These are phyloP conservation scores for Pampus argenteus DNA, from an alignment of 2,797 vertebrate genomes.

Conservation along the genomic window DNA sequence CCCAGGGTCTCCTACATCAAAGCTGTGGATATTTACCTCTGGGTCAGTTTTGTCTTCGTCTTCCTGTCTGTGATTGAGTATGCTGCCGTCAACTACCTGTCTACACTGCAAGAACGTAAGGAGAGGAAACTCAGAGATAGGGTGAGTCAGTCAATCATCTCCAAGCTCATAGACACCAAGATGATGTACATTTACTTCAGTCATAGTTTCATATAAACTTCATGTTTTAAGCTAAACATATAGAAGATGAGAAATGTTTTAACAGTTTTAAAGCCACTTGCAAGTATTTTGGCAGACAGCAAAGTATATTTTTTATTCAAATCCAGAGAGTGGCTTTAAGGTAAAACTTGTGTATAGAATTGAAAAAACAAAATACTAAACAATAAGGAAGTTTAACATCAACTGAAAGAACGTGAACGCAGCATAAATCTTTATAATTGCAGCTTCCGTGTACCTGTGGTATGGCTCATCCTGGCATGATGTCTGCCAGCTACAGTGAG, in stretches of 20 bases:
- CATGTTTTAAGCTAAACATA: too few species aligned
- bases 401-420: too few species aligned
- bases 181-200: neutral
- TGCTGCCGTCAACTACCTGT: slow-evolving; percentile 92
- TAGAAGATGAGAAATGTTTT: too few species aligned
- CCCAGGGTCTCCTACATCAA: slow-evolving; percentile 87
- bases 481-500: slow-evolving; percentile 89
- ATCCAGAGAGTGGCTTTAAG: too few species aligned
- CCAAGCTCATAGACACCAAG: neutral
- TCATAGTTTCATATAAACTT: neutral
- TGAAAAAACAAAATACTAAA: too few species aligned
- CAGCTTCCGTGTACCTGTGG: slow-evolving; percentile 89
- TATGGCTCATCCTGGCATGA: slow-evolving; percentile 82
- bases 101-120: slow-evolving; percentile 86
- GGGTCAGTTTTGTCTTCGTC: slow-evolving; percentile 96
- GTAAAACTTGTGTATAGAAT: too few species aligned
- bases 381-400: too few species aligned
- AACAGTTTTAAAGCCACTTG: too few species aligned
- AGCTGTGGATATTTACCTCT: slow-evolving; percentile 89
- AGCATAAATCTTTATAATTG: neutral
- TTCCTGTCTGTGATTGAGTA: slow-evolving; percentile 94
- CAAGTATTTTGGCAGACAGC: too few species aligned
- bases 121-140: slow-evolving; percentile 83
- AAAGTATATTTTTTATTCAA: too few species aligned
- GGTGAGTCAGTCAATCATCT: slow-evolving; percentile 67